Evolutionary conservation across 2,888 invertebrate species (phyloP).

Genomic region (Trisateles emortualis): DNA sequence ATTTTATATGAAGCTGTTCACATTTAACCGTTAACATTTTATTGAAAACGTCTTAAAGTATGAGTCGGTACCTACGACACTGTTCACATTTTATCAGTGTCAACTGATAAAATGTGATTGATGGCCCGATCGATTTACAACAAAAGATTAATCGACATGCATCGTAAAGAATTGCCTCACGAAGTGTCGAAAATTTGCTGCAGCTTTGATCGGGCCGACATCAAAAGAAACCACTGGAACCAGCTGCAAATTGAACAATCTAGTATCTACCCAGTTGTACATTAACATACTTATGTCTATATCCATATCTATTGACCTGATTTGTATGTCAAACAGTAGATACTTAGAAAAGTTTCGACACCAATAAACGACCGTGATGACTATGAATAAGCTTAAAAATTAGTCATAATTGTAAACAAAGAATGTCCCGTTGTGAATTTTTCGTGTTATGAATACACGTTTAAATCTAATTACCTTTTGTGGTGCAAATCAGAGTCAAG

Average conservation of each 20-base stretch:
- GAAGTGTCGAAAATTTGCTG: too few relatives aligned
- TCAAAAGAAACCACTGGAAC: too few relatives aligned
- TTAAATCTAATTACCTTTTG: conserved; percentile 22
- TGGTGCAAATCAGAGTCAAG: conserved; percentile 24
- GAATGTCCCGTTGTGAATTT: conserved; percentile 6
- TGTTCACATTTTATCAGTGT: too few relatives aligned
- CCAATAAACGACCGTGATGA: background rate
- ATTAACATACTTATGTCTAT: background rate
- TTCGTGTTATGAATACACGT: conserved; percentile 10
- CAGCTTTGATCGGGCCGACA: too few relatives aligned
- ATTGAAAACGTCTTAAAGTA: too few relatives aligned
- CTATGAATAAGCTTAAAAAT: conserved; percentile 7
- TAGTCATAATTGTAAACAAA: conserved; percentile 11
- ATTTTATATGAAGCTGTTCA: too few relatives aligned
- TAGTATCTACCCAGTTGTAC: background rate
- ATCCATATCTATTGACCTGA: background rate
- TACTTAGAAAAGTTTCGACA: conserved; percentile 1
- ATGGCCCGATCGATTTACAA: too few relatives aligned
- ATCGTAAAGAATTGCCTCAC: too few relatives aligned
- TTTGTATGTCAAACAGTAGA: background rate
- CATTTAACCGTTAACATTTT: conserved; percentile 1
- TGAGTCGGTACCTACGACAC: too few relatives aligned
- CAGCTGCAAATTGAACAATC: background rate
- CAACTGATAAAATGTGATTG: too few relatives aligned
- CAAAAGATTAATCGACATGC: too few relatives aligned